Evolutionary conservation across 2,113 vertebrate genomes (phyloP).

Genomic region (Henicopernis longicauda): DNA sequence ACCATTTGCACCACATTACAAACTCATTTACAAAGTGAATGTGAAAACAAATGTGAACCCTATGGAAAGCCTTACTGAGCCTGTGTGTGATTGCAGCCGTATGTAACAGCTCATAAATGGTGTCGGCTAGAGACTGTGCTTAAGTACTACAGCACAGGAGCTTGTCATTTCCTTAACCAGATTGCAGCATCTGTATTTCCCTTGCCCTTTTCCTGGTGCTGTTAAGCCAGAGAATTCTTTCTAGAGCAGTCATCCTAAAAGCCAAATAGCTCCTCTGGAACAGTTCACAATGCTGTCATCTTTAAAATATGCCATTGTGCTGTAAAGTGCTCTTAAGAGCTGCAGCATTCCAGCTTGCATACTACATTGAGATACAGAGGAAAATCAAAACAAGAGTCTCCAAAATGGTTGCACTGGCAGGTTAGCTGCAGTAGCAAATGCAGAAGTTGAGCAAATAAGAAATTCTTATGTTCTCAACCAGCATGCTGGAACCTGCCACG

Average conservation of each 20-base stretch:
- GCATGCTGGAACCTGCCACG: fast-evolving
- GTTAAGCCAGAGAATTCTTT: slow-evolving; percentile 49
- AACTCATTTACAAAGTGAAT: slow-evolving; percentile 52
- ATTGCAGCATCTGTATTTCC: slow-evolving; percentile 47
- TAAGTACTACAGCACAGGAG: slow-evolving; percentile 30
- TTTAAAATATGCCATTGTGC: slow-evolving; percentile 56
- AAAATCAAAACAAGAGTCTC: not conserved
- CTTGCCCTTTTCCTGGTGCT: slow-evolving; percentile 33
- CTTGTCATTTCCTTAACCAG: slow-evolving; percentile 34
- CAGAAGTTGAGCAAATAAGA: not conserved
- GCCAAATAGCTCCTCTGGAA: slow-evolving; percentile 57
- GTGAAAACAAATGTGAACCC: slow-evolving; percentile 51
- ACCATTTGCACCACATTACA: slow-evolving; percentile 63
- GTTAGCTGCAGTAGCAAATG: not conserved
- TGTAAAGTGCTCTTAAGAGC: not conserved
- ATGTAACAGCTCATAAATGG: slow-evolving; percentile 55
- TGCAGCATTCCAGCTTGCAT: not conserved
- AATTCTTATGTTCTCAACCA: not conserved
- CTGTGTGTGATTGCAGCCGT: slow-evolving; percentile 9
- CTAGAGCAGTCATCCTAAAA: slow-evolving; percentile 61
- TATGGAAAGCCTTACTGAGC: slow-evolving; percentile 34
- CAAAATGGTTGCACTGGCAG: not conserved
- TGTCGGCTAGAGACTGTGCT: not conserved
- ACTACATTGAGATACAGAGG: not conserved
- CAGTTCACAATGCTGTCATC: slow-evolving; percentile 45